Evolutionary conservation across 1,140 invertebrate genomes (phyloP).

Genomic region (Dryas iulia): DNA sequence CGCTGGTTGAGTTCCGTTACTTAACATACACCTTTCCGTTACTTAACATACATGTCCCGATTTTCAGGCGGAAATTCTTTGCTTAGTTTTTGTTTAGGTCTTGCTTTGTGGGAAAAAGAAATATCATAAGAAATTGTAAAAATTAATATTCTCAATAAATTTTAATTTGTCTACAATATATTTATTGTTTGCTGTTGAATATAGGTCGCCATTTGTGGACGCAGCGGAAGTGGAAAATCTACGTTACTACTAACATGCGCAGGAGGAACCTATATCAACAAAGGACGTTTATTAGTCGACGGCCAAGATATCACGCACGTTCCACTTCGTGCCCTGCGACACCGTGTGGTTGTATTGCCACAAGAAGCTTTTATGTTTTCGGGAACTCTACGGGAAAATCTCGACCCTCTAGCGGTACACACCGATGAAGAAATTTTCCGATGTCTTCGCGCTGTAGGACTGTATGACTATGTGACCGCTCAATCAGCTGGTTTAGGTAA

Average conservation of each 20-base stretch:
- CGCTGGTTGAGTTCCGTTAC: no score
- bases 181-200: not conserved
- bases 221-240: slow-evolving; percentile 91
- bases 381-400: slow-evolving; percentile 94
- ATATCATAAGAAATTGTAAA: no score
- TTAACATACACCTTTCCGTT: no score
- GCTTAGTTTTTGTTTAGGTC: no score
- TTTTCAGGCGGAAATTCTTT: no score
- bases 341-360: slow-evolving; percentile 93
- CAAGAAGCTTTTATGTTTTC: slow-evolving; percentile 95
- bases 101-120: no score
- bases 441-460: slow-evolving; percentile 83
- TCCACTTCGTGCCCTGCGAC: slow-evolving; percentile 87
- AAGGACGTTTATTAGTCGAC: slow-evolving; percentile 86
- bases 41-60: no score
- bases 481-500: slow-evolving; percentile 84
- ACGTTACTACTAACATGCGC: slow-evolving; percentile 87
- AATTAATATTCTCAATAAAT: not conserved
- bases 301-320: slow-evolving; percentile 84
- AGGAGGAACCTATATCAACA: slow-evolving; percentile 82
- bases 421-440: slow-evolving; percentile 89
- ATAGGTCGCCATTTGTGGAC: slow-evolving; percentile 89
- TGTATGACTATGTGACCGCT: slow-evolving; percentile 87
- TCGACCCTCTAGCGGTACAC: slow-evolving; percentile 89
- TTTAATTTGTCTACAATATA: not conserved